Percentiles rank a stretch among this genome's conserved stretches.
Conservation (phyloP, 1,140 invertebrate species). For the Drosophila pachea region DNA sequence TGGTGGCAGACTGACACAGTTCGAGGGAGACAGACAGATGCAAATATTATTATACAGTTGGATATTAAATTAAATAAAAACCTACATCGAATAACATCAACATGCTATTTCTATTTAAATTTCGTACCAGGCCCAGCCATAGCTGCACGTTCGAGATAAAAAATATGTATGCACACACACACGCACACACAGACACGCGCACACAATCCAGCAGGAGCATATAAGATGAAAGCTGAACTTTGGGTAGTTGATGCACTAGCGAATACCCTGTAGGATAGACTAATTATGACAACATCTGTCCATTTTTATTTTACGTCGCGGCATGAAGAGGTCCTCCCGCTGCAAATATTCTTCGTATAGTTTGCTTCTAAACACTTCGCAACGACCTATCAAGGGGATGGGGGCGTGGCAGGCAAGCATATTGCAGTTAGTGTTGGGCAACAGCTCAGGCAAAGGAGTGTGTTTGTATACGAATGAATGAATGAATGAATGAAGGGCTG, state of each 20-base stretch:
- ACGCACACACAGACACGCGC: background rate
- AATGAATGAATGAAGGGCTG: constrained; percentile 58
- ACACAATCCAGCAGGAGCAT: constrained; percentile 10
- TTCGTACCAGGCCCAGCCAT: constrained; percentile 55
- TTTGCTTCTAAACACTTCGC: background rate
- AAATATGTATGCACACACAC: constrained; percentile 34
- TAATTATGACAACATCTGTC: background rate
- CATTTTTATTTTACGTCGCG: too few relatives aligned
- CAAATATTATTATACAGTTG: constrained; percentile 11
- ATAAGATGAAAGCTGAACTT: constrained; percentile 21
- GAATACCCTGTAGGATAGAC: background rate
- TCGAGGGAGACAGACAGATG: background rate
- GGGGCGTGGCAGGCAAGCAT: constrained; percentile 62
- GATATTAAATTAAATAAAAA: constrained; percentile 75
- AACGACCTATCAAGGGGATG: constrained; percentile 9
- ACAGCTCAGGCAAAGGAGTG: constrained; percentile 40
- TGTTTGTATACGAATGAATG: constrained; percentile 46
- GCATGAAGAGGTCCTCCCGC: too few relatives aligned
- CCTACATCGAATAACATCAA: constrained; percentile 73
- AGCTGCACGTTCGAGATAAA: constrained; percentile 72
- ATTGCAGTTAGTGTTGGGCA: constrained; percentile 67
- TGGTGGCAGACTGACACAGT: constrained; percentile 13
- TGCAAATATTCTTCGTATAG: background rate
- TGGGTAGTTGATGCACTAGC: background rate
- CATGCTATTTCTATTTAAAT: constrained; percentile 75